These are phyloP conservation scores for Glandiceps talaboti DNA, from an alignment of 53 echinoderm and acorn worm genomes.

Conservation along the genomic window DNA sequence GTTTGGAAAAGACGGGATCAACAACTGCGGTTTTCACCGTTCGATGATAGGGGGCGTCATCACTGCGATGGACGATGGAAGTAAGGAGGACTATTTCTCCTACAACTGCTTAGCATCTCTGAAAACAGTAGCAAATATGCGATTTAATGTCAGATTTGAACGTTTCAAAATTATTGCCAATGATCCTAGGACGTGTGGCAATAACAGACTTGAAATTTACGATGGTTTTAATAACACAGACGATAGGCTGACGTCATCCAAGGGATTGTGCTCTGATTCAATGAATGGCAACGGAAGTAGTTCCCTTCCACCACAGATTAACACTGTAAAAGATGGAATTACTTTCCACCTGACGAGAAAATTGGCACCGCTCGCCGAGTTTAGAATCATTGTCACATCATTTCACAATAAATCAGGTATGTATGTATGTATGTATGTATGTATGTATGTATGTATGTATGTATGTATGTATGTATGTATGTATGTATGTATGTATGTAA, in stretches of 20 bases:
- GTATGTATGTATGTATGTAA: no score
- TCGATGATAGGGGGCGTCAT: neutral
- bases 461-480: no score
- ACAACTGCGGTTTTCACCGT: neutral
- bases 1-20: neutral
- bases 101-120: neutral
- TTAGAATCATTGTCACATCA: neutral
- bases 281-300: neutral
- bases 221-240: neutral
- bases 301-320: neutral
- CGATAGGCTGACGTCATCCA: neutral
- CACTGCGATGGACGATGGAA: neutral
- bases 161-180: neutral
- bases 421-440: no score
- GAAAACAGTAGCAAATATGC: neutral
- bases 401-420: neutral
- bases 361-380: neutral
- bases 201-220: neutral
- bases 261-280: neutral
- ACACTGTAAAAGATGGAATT: neutral
- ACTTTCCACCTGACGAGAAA: neutral
- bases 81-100: neutral
- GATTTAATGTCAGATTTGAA: neutral
- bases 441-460: no score
- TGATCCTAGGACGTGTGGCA: neutral